Evolutionary conservation across 2,113 vertebrate genomes (phyloP).

Genomic region (Lethenteron reissneri): DNA sequence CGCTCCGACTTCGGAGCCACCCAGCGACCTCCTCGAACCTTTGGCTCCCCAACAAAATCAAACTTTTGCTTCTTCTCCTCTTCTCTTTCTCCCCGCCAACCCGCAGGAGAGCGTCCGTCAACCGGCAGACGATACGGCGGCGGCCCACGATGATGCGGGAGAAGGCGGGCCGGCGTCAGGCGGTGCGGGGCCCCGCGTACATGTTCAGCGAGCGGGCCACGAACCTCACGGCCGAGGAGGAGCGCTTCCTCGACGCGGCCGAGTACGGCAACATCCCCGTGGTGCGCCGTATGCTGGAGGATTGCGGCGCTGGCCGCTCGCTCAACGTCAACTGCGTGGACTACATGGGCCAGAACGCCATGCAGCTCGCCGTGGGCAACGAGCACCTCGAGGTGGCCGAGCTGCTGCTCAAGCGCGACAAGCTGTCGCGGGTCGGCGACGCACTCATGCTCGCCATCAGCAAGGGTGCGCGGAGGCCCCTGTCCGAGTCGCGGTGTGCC

Average conservation of each 20-base stretch:
- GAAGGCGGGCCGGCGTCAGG: conserved; percentile 73
- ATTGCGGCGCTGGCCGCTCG: conserved; percentile 26
- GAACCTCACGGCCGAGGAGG: conserved; percentile 60
- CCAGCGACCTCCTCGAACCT: too few relatives aligned
- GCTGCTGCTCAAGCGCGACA: conserved; percentile 74
- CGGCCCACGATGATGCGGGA: conserved; percentile 70
- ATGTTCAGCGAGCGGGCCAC: conserved; percentile 94
- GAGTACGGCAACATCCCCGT: conserved; percentile 94
- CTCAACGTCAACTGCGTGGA: conserved; percentile 86
- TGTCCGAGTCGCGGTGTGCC: too few relatives aligned
- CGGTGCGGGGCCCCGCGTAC: conserved; percentile 72
- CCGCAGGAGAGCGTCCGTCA: too few relatives aligned
- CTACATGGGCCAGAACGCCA: conserved; percentile 88
- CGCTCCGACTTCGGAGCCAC: too few relatives aligned
- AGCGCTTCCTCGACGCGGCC: conserved; percentile 68
- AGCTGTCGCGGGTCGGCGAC: conserved; percentile 62
- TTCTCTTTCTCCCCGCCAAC: too few relatives aligned
- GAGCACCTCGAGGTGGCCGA: conserved; percentile 87
- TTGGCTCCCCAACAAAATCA: too few relatives aligned
- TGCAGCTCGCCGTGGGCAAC: conserved; percentile 76
- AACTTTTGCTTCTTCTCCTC: too few relatives aligned
- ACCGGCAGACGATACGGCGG: conserved; percentile 15
- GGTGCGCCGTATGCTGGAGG: conserved; percentile 79
- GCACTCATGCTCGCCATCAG: conserved; percentile 72
- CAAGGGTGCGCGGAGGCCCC: conserved; percentile 28